These are phyloP conservation scores for Phaonia tiefii DNA, from an alignment of 2,888 invertebrate genomes.

Conservation along the genomic window DNA sequence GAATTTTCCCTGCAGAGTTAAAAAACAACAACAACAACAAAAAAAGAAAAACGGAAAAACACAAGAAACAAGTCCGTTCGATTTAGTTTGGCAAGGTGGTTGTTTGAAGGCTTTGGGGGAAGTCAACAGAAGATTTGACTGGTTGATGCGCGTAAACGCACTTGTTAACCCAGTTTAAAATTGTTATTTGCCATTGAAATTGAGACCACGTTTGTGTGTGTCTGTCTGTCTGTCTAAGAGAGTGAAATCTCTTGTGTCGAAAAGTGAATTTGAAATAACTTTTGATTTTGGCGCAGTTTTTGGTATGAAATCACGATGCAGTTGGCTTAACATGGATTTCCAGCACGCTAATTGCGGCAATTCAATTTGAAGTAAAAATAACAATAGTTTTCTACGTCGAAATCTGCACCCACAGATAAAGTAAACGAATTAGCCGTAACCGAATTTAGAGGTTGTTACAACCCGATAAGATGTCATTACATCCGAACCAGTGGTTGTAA, in stretches of 20 bases:
- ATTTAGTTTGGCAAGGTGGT: no score
- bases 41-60: no score
- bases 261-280: conserved; percentile 28
- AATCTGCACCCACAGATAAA: no score
- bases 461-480: no score
- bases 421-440: no score
- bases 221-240: conserved; percentile 24
- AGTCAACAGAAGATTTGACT: conserved; percentile 57
- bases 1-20: conserved; percentile 12
- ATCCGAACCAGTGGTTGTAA: no score
- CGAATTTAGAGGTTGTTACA: no score
- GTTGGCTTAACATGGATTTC: conserved; percentile 11
- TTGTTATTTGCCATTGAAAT: conserved; percentile 3
- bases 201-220: background rate
- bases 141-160: conserved; percentile 61
- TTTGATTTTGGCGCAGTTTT: conserved; percentile 29
- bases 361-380: no score
- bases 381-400: no score
- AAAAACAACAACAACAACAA: no score
- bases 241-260: conserved; percentile 24
- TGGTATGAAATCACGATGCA: background rate
- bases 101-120: conserved; percentile 36
- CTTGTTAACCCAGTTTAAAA: conserved; percentile 63
- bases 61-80: no score
- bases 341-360: no score